phyloP scores from a whole-genome alignment of 2,888 invertebrate genomes.

The Portevinia maculata region DNA sequence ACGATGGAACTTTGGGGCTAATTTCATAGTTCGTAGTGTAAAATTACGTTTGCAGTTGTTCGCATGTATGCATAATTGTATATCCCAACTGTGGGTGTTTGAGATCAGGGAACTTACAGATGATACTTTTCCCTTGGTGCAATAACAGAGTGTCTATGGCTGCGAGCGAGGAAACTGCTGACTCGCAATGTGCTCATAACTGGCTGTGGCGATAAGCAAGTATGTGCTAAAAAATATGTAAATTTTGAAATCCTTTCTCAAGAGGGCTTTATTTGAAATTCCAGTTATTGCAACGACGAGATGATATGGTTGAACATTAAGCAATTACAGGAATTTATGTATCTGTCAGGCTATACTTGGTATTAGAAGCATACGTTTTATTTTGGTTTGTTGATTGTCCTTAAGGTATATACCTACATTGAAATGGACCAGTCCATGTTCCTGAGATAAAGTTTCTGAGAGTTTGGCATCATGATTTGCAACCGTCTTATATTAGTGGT shows the following conservation, averaged over 20 bases:
- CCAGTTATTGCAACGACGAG: no score
- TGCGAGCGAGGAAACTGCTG: conserved; percentile 79
- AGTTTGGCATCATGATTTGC: no score
- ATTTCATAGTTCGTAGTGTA: conserved; percentile 65
- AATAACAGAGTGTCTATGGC: conserved; percentile 81
- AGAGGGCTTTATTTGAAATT: no score
- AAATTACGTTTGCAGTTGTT: conserved; percentile 35
- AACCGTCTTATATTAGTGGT: no score
- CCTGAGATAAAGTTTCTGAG: no score
- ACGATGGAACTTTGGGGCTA: conserved; percentile 57
- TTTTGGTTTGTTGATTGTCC: no score
- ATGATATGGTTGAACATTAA: no score
- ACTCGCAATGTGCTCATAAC: conserved; percentile 21
- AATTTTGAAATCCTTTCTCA: conserved; percentile 7
- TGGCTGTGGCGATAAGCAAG: conserved; percentile 49
- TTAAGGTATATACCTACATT: no score
- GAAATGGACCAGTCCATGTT: no score
- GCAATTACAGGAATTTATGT: no score
- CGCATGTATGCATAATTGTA: background rate
- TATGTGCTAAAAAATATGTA: conserved; percentile 45
- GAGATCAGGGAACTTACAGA: conserved; percentile 78
- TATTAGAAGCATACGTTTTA: no score
- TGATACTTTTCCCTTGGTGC: conserved; percentile 82
- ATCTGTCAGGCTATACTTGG: no score
- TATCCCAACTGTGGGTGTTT: background rate